Base-by-base conservation (phyloP, 1,140 invertebrate genomes). In the Vanessa tameamea region DNA sequence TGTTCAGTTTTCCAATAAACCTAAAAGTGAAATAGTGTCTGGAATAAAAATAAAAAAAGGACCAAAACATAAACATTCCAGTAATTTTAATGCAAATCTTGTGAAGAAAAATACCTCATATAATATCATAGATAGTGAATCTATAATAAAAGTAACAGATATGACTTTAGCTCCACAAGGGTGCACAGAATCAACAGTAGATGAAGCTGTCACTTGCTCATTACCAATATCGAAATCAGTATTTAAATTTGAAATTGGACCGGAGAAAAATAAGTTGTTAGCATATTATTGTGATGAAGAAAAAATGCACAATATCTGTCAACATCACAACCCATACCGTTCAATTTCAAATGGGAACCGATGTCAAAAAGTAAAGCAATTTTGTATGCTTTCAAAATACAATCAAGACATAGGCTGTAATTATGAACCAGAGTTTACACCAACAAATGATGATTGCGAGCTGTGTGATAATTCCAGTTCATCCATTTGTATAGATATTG, bases 41-140 rank as follows among this genome's bases (percentile, higher is more conserved):
- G 83, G 82, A 15, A 66, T 88, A 9, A 85, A 88, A 78, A 48
- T 86, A 66, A 79, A 78, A 55, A 88, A 84, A 48, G 79, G 81
- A 64, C 76, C 82, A 15, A 87, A 79, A 55, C 83, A 71, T 53
- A 82, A 76, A 57, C 72, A 80, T 14, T 37, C 37, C 0, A 69
- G 69, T 26, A 81, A 82, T 23, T 81, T 79, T 31, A 81, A 84
- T 55, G 75, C 69, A 59, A 76, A 75, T 69, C 47, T 87, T 11
- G 79, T 69, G 23, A 86, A 85, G 70, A 85, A 82, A 73, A 87
- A 83, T 69, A 82, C 82, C 43, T 89, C 89, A 8, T 91, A 88
- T 70, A 79, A 80, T n/a, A 72, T 90, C 43, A 89, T 91, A 59
- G 88, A 88, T 3, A 91, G 89, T 72, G 89, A 91, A 83, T 86